Base-by-base conservation (phyloP, 2,888 invertebrate species). In the Temnothorax ravouxi region DNA sequence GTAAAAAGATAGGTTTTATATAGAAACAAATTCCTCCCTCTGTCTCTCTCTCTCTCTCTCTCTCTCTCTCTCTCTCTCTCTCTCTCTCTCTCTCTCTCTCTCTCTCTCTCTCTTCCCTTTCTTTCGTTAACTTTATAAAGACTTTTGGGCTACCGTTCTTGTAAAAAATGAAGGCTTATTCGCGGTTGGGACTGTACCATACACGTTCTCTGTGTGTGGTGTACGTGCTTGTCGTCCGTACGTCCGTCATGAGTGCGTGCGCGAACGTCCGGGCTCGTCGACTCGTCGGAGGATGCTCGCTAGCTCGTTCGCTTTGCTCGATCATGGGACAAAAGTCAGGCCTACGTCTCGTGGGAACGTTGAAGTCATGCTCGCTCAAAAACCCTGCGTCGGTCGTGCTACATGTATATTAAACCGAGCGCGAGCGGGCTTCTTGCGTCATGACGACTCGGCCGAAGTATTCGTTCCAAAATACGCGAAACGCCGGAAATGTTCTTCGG, bases 281-380 rank as follows among this genome's bases (percentile, higher is more conserved):
- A 76, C 88, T 83, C 79, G 74, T 52, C 69, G 86, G 84, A 87
- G 87, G 87, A 88, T 87, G 85, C 88, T 89, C 87, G 84, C 87
- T 89, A 74, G 85, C 75, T 87, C 85, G 85, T 86, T 80, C 82
- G 82, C 84, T 79, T 85, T 86, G 87, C 87, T 84, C 88, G 87
- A 88, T 88, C 88, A 88, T 86, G 86, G 91, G 91, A 91, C 92
- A 92, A 92, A 92, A 92, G 87, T 91, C 88, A 88, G 86, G 86
- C 83, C 88, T 87, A 87, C 85, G 89, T 91, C 92, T 89, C 91
- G 92, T 92, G 92, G 92, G 92, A 92, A 92, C 91, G 81, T 66
- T 81, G 86, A 87, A 90, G 91, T 92, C 92, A 91, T 90, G 90
- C 91, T 90, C 90, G 86, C 89, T 91, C 88, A 84, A 89, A 92